Conservation (phyloP, 1,140 invertebrate genomes). For the Onthophagus taurus region DNA sequence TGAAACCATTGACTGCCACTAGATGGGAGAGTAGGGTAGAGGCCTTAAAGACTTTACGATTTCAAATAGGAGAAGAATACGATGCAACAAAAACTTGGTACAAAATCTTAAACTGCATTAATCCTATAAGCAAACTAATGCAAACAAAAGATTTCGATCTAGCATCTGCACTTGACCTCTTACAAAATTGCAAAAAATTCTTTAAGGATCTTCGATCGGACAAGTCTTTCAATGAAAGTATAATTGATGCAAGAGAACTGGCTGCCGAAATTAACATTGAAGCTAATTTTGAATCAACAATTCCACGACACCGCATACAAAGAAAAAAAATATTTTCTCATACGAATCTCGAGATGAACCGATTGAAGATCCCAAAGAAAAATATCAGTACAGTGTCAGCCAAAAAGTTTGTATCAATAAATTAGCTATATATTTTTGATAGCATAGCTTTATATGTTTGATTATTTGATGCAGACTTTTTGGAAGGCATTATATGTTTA, state of each 20-base stretch:
- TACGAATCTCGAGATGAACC: slow-evolving; percentile 15
- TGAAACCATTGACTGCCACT: slow-evolving; percentile 17
- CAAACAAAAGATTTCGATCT: slow-evolving; percentile 17
- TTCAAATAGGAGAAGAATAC: slow-evolving; percentile 14
- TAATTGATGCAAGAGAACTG: slow-evolving; percentile 12
- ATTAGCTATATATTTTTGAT: too few relatives aligned
- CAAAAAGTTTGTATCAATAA: too few relatives aligned
- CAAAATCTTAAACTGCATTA: slow-evolving; percentile 16
- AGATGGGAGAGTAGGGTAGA: slow-evolving; percentile 20
- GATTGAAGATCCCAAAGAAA: slow-evolving; percentile 17
- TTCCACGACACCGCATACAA: slow-evolving; percentile 11
- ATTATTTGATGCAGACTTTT: too few relatives aligned
- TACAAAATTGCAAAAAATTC: slow-evolving; percentile 17
- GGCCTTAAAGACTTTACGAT: too few relatives aligned
- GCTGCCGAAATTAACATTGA: slow-evolving; percentile 13
- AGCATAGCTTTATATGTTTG: too few relatives aligned
- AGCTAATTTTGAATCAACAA: slow-evolving; percentile 16
- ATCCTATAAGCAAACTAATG: slow-evolving; percentile 16
- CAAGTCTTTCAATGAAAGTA: slow-evolving; percentile 8
- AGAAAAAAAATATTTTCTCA: slow-evolving; percentile 12
- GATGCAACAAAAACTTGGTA: slow-evolving; percentile 12
- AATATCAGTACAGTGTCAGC: too few relatives aligned
- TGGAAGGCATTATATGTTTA: too few relatives aligned
- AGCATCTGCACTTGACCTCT: slow-evolving; percentile 8
- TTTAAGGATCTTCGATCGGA: slow-evolving; percentile 15